Evolutionary conservation across 2,113 vertebrate species (phyloP), one percentile per base, ranked within the genome.

Genomic region (Peromyscus maniculatus): DNA sequence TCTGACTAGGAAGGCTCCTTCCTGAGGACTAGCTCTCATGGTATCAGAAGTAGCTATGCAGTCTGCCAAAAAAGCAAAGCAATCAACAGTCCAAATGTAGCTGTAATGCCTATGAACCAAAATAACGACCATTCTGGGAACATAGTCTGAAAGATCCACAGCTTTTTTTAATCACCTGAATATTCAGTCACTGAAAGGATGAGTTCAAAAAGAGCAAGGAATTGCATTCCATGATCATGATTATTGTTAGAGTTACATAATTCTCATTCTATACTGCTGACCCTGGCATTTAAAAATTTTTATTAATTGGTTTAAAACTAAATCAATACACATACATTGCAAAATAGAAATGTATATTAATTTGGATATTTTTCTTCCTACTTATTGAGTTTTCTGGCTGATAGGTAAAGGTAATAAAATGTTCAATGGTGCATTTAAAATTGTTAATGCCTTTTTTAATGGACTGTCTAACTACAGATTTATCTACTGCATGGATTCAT

Each of bases 381-480:
- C 2, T 89, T 96, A 95, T 72, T 97, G 95, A 98, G 21, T 98
- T 98, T 97, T 97, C 86, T 93, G 83, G 5, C 74, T 87, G 5
- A 4, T 86, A 98, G 74, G 88, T 97, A 97, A 97, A 95, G 87
- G 96, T 52, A 36, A 95, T 96, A 96, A 97, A 97, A 91, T 93
- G 77, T 16, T 91, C 96, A 97, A 97, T 94, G 87, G 93, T 96
- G 64, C 80, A 97, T 98, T 98, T 98, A 96, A 97, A 93, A 97
- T 86, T 97, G 89, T 52, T 95, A 96, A 93, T 95, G 84, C 79
- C 69, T n/a, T 97, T 98, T 98, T 98, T 82, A 97, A 97, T 95
- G 95, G 91, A 97, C 91, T 97, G 46, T 66, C 87, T 97, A 97
- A 91, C 97, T 91, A 64, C 66, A 98, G 87, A 93, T 98, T 97